Base-by-base conservation (phyloP, 1,140 invertebrate genomes). In the Cydia strobilella region DNA sequence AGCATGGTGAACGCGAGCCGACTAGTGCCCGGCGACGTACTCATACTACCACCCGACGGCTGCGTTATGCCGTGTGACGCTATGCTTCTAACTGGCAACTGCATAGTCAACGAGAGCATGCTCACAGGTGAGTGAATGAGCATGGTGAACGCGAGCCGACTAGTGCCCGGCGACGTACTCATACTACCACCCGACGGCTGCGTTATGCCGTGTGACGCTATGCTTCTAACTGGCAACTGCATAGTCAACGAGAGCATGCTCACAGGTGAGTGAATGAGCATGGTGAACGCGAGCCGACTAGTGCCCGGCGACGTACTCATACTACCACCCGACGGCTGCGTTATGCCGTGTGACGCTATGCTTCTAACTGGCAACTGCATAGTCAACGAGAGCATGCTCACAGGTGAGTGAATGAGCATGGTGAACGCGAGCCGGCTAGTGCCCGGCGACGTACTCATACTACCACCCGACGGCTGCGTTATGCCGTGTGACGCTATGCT, bases 191-290 rank as follows among this genome's bases (percentile, higher is more conserved):
- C 95, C 4, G 95, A 96, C 78, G 97, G 97, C 15, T 98, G 97
- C 85, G 93, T 97, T 45, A 96, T 99, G 96, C 96, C 97, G 10
- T 99, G 97, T 93, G 98, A 99, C 93, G 97, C 97, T 13, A 96
- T 98, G 71, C 94, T 99, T 1, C 91, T 98, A 0, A 96, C 96
- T 54, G 98, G 98, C 20, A 97, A 96, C 63, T 98, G 97, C 81
- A 98, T 99, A 80, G 96, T 98, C 18, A 98, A 98, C 86, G 98
- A 99, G 90, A 97, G 97, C 76, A 97, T 98, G 96, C 94, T 98
- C 0, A 98, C 98, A 72, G 93, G 94, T 94, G 74, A 75, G 94
- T 4, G 31, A 31, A 31, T 31, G 31, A 31, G 80, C 75, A 88
- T 93, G 0, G 94, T 97, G 76, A 93, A 95, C 25, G 95, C 96